phyloP scores from a whole-genome alignment of 30 jellyfish, hydroid and myxozoan genomes.

The Aurelia aurita complex sp. Pacific region DNA sequence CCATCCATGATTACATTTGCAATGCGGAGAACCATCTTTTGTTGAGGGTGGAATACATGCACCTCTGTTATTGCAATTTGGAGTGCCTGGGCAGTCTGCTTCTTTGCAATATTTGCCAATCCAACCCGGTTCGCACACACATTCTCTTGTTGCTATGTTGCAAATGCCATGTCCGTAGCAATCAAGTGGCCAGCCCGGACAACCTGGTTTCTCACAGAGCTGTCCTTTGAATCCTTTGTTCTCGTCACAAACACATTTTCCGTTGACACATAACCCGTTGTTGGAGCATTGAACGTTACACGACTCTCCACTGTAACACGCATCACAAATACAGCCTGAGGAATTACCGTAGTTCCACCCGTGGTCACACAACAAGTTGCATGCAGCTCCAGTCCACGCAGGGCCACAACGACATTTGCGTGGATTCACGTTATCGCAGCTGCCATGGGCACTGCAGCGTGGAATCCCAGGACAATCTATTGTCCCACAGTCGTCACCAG shows the following conservation, averaged over 20 bases:
- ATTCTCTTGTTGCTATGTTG: slow-evolving; percentile 56
- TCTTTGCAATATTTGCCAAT: slow-evolving; percentile 66
- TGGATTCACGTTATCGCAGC: slow-evolving; percentile 58
- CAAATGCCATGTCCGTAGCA: slow-evolving; percentile 68
- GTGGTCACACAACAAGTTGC: slow-evolving; percentile 37
- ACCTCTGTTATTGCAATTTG: slow-evolving; percentile 66
- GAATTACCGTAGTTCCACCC: slow-evolving; percentile 62
- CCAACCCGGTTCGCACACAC: slow-evolving; percentile 73
- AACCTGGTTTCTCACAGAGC: slow-evolving; percentile 48
- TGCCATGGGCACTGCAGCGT: slow-evolving; percentile 38
- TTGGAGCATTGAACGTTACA: slow-evolving; percentile 57
- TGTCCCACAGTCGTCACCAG: slow-evolving; percentile 63
- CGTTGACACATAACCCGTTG: slow-evolving; percentile 53
- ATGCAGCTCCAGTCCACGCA: slow-evolving; percentile 68
- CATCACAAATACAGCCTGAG: slow-evolving; percentile 58
- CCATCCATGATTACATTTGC: slow-evolving; percentile 66
- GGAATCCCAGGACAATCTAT: slow-evolving; percentile 70
- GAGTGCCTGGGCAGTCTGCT: slow-evolving; percentile 79
- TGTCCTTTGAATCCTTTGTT: slow-evolving; percentile 57
- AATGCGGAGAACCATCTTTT: slow-evolving; percentile 30
- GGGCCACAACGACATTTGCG: slow-evolving; percentile 63
- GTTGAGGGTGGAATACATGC: slow-evolving; percentile 43
- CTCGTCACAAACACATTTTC: slow-evolving; percentile 59
- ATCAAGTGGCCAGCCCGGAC: slow-evolving; percentile 75
- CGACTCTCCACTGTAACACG: slow-evolving; percentile 66